Base-by-base conservation (phyloP, 2,797 vertebrate genomes). In the Erethizon dorsatum region DNA sequence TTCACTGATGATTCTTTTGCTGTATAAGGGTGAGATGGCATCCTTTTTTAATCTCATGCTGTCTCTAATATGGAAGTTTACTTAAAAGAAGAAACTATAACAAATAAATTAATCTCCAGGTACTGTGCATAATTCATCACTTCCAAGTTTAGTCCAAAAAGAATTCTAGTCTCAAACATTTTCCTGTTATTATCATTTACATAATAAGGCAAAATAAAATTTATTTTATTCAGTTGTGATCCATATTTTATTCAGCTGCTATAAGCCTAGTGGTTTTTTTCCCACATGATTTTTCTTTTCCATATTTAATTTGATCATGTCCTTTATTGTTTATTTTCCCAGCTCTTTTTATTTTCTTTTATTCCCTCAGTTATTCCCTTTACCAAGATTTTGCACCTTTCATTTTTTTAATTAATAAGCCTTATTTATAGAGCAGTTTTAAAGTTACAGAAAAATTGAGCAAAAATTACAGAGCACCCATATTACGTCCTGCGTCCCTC, bases 401-500 rank as follows among this genome's bases (percentile, higher is more conserved):
- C n/a, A 13, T 37, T 52, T 86, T 22, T 84, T 59, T 8, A 65
- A 89, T 63, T 79, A 59, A 26, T 63, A 56, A 18, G 22, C 17
- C 63, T 63, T 63, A 15, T 14, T 50, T 56, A 61, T 90, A 63
- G 10, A 56, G 6, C 22, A 67, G 24, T 69, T 90, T 18, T 61
- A 69, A 47, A 24, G 41, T 47, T 47, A 47, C 24, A 45, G 41
- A 75, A 45, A 45, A 45, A 45, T 12, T 6, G n/a, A n/a, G 28
- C 41, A 57, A 14, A 28, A 63, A 33, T 7, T 57, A 50, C 6
- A n/a, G 18, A 82, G 56, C 54, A 47, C 31, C 22, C 52, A 41
- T 6, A 28, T 18, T 31, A 18, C 11, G 59, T 67, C 6, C 5
- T 2, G 6, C 31, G 15, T 6, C 5, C 6, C 1, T 6, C 1